A percentile compares a stretch with the other conserved stretches of the same genome.
phyloP scores from a whole-genome alignment of 2,888 invertebrate species.

The Trissolcus brochymenae region DNA sequence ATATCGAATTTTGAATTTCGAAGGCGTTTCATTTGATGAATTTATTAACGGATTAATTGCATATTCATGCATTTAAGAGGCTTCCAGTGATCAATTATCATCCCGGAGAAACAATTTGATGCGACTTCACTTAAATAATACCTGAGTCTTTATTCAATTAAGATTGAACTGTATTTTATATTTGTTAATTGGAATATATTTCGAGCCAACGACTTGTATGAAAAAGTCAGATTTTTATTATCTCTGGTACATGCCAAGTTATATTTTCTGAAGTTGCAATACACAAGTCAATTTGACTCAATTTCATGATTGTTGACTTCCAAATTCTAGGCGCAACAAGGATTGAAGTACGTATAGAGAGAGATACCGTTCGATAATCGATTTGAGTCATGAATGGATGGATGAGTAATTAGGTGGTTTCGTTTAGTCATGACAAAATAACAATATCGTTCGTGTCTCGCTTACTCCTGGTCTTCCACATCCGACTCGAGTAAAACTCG shows the following conservation, averaged over 20 bases:
- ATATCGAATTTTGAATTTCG: constrained; percentile 52
- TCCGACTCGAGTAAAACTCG: constrained; percentile 51
- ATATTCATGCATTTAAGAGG: constrained; percentile 54
- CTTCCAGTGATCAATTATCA: constrained; percentile 50
- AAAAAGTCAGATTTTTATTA: too few species aligned
- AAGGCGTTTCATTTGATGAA: constrained; percentile 53
- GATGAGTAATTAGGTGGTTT: constrained; percentile 53
- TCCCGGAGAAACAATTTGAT: constrained; percentile 28
- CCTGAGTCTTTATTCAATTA: neutral
- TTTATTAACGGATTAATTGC: constrained; percentile 52
- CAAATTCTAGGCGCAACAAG: neutral
- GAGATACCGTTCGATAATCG: neutral
- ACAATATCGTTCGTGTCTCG: constrained; percentile 49
- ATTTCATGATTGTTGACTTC: too few species aligned
- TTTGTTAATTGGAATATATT: too few species aligned
- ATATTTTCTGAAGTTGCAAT: too few species aligned
- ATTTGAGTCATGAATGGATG: constrained; percentile 47
- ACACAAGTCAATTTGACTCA: too few species aligned
- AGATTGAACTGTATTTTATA: too few species aligned
- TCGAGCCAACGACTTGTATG: too few species aligned
- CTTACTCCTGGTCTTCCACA: constrained; percentile 53
- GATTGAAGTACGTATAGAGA: neutral
- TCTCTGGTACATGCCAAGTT: too few species aligned
- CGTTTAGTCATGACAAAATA: constrained; percentile 49
- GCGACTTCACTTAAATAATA: constrained; percentile 7